Conservation (phyloP, 2,797 vertebrate genomes). For the Muscicapa comitata region DNA sequence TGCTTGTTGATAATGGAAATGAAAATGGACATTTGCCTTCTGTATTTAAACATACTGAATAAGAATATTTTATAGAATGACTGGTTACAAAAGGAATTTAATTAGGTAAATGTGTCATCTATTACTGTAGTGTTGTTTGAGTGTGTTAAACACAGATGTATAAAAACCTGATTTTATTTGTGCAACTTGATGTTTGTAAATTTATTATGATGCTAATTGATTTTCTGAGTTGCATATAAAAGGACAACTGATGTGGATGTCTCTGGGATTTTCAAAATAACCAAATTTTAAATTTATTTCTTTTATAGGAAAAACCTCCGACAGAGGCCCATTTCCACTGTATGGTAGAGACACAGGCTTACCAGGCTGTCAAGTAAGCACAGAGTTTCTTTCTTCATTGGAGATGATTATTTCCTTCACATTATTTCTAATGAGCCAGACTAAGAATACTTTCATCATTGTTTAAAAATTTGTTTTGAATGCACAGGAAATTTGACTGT, state of each 20-base stretch:
- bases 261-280: background rate
- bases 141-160: background rate
- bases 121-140: background rate
- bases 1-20: background rate
- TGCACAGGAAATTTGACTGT: background rate
- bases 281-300: conserved; percentile 42
- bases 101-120: background rate
- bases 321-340: conserved; percentile 76
- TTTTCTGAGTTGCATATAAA: background rate
- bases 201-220: background rate
- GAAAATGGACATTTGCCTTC: background rate
- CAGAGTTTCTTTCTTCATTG: background rate
- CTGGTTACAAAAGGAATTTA: background rate
- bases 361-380: conserved; percentile 89
- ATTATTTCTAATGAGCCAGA: background rate
- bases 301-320: conserved; percentile 79
- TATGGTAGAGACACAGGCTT: conserved; percentile 87
- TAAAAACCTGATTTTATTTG: background rate
- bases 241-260: background rate
- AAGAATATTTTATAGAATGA: background rate
- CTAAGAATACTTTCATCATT: background rate
- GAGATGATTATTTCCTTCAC: background rate
- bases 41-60: background rate
- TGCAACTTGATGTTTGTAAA: background rate
- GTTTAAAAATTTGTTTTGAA: background rate